Base-by-base conservation (phyloP, 2,888 invertebrate genomes). In the Xestia c-nigrum region DNA sequence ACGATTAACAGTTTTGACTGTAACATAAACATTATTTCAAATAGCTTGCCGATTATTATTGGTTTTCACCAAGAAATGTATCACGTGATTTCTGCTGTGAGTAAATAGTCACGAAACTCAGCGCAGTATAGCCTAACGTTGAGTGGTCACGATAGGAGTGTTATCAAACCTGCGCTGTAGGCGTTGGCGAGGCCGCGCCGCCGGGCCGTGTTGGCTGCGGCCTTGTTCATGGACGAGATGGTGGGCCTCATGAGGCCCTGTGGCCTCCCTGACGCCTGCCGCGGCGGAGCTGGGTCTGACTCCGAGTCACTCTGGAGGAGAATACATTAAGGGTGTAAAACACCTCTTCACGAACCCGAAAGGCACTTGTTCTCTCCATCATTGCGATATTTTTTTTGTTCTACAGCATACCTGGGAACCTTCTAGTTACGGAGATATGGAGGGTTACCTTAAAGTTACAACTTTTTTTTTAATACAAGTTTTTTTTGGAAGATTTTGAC, bases 141-240 rank as follows among this genome's bases (percentile, higher is more conserved):
- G 19, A 43, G 5, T 7, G 7, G 31, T 72, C 3, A 19, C 12
- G 40, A 19, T 24, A 14, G 24, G 40, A 0, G 31, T 55, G 31
- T 9, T 19, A 12, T 14, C 80, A 3, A 31, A 98, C 98, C 98
- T 90, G 97, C 97, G 85, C 97, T 98, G 88, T 98, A 98, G 16
- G 98, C 97, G 89, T 97, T 97, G 84, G 97, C 97, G 79, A 97
- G 96, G 7, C 97, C 97, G 52, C 98, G 96, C 70, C 98, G 92
- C 71, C 97, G 89, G 19, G 97, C 95, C 1, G 96, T 94, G 85
- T 91, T 96, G 47, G 95, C 93, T 4, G 97, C 97, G 3, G 97
- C 97, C 93, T 98, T 98, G 94, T 98, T 98, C 95, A 98, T 98
- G 0, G 98, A 98, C 84, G 98, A 98, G 86, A 98, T 98, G 6